phyloP scores from a whole-genome alignment of 2,113 vertebrate species.

The Tetraodon nigroviridis region DNA sequence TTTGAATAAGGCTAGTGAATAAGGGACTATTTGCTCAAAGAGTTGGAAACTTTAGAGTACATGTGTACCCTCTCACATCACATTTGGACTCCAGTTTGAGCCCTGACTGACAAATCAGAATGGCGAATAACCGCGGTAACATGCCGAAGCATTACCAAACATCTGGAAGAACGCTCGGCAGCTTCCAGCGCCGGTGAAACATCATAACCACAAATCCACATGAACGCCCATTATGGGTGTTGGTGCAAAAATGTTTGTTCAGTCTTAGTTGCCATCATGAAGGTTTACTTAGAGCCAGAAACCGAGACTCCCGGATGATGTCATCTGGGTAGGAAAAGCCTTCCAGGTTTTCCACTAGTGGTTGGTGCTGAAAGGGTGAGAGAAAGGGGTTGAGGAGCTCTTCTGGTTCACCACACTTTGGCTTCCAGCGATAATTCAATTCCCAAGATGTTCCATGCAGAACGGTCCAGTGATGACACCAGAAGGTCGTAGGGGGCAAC shows the following conservation, averaged over 20 bases:
- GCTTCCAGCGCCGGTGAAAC: constrained; percentile 38
- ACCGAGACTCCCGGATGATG: constrained; percentile 32
- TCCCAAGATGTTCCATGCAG: not conserved
- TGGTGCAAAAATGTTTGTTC: constrained; percentile 49
- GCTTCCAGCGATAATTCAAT: constrained; percentile 2
- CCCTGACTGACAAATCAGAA: constrained; percentile 30
- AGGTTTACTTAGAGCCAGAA: constrained; percentile 30
- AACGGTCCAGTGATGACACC: not conserved
- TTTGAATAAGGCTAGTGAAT: not conserved
- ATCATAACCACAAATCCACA: constrained; percentile 33
- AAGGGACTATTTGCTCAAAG: not conserved
- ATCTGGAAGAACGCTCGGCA: constrained; percentile 54
- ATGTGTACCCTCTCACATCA: constrained; percentile 8
- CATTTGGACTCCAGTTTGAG: constrained; percentile 29
- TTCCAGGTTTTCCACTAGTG: constrained; percentile 4
- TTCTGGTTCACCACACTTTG: not conserved
- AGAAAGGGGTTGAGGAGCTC: not conserved
- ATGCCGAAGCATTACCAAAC: constrained; percentile 32
- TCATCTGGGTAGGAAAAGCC: constrained; percentile 30
- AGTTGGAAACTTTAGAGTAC: not conserved
- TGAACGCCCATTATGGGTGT: constrained; percentile 16
- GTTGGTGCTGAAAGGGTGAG: not conserved
- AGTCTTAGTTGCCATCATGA: constrained; percentile 36
- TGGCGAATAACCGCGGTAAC: constrained; percentile 42
- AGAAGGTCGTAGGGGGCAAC: not conserved